Conservation (phyloP, 2,888 invertebrate genomes). For the Thereva nobilitata region DNA sequence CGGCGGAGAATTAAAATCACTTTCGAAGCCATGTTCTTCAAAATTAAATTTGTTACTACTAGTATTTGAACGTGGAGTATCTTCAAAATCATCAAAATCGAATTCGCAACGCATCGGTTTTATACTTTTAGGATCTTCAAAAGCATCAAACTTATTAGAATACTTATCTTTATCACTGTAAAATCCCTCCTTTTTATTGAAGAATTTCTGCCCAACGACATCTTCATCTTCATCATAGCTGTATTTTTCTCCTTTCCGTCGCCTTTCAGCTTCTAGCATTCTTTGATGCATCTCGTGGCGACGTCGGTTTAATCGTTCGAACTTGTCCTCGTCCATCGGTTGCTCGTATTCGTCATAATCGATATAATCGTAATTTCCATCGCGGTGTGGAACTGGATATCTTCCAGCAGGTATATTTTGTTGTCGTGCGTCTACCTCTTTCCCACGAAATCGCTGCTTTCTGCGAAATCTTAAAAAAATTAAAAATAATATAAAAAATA, state of each 20-base stretch:
- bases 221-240: constrained; percentile 42
- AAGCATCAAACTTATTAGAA: constrained; percentile 40
- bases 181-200: constrained; percentile 10
- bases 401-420: constrained; percentile 42
- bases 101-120: constrained; percentile 40
- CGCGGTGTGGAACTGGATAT: constrained; percentile 45
- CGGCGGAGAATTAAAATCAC: constrained; percentile 56
- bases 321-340: constrained; percentile 56
- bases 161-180: constrained; percentile 44
- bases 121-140: constrained; percentile 41
- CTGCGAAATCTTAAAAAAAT: constrained; percentile 52
- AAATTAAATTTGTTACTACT: constrained; percentile 56
- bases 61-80: constrained; percentile 53
- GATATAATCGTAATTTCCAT: constrained; percentile 53
- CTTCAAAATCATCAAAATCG: constrained; percentile 54
- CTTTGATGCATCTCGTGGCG: constrained; percentile 58
- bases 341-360: constrained; percentile 44
- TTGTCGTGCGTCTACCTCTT: constrained; percentile 54
- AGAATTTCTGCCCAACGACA: constrained; percentile 36
- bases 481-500: no score
- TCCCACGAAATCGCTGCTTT: constrained; percentile 60
- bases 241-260: constrained; percentile 48
- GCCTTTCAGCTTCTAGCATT: constrained; percentile 54
- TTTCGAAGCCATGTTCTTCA: constrained; percentile 57
- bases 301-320: constrained; percentile 55